Conservation (phyloP, 2,797 vertebrate species). For the Mormyrops boulengeri region DNA sequence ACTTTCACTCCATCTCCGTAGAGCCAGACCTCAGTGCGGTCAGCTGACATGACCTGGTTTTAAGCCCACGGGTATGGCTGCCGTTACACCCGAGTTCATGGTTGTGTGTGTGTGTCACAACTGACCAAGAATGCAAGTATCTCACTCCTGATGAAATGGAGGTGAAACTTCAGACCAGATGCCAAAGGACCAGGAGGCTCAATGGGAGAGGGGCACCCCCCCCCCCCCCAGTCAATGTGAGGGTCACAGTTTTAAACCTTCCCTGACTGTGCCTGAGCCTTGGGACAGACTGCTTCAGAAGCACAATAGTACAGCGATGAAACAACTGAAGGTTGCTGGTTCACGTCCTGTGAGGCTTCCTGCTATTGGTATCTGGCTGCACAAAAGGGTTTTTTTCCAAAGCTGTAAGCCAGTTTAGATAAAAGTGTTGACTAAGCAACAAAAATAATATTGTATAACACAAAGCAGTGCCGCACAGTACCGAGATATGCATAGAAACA, state of each 20-base stretch:
- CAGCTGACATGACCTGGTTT: constrained; percentile 5
- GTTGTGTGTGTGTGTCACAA: background rate
- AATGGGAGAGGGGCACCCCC: background rate
- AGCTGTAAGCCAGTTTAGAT: background rate
- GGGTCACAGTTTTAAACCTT: constrained; percentile 3
- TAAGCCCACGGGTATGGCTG: background rate
- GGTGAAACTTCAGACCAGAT: background rate
- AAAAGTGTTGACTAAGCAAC: constrained; percentile 14
- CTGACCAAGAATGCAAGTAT: background rate
- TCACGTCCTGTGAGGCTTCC: background rate
- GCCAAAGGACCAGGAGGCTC: background rate
- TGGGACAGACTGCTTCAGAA: background rate
- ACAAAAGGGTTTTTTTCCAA: background rate
- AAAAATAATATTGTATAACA: background rate
- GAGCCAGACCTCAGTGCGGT: background rate
- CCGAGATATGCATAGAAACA: constrained; percentile 10
- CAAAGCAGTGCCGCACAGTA: background rate
- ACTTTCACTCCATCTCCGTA: background rate
- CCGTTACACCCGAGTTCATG: background rate
- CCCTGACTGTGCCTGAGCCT: background rate
- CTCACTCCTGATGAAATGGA: background rate
- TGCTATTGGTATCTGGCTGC: background rate
- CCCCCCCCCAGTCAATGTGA: background rate
- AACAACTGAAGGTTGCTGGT: constrained; percentile 5
- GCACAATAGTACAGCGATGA: constrained; percentile 5